These are phyloP conservation scores for Anagrus nilaparvatae DNA, from an alignment of 1,140 invertebrate genomes.

Conservation along the genomic window DNA sequence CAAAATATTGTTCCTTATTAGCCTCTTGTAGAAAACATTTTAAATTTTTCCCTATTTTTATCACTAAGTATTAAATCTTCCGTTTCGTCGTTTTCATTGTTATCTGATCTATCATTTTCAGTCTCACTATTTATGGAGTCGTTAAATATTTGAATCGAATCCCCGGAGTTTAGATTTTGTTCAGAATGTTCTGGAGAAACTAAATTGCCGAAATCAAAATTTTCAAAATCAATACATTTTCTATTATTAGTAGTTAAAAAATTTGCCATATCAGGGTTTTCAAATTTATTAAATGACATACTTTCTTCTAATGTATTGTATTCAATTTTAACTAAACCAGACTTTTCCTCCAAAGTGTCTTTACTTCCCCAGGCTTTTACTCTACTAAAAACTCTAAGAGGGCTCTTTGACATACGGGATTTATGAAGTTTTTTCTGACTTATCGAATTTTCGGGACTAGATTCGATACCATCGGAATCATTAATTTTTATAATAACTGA, in stretches of 20 bases:
- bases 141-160: slow-evolving; percentile 1
- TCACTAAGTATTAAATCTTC: too few species aligned
- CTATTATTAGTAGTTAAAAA: slow-evolving; percentile 35
- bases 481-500: slow-evolving; percentile 27
- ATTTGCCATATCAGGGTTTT: slow-evolving; percentile 22
- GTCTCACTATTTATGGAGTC: too few species aligned
- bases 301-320: slow-evolving; percentile 28
- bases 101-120: too few species aligned
- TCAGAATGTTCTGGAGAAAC: background rate
- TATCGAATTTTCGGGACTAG: slow-evolving; percentile 34
- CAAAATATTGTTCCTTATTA: too few species aligned
- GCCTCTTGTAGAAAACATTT: too few species aligned
- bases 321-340: slow-evolving; percentile 23
- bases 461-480: slow-evolving; percentile 29
- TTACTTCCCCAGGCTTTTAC: slow-evolving; percentile 35
- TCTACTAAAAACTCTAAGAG: slow-evolving; percentile 33
- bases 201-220: slow-evolving; percentile 31
- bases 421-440: slow-evolving; percentile 26
- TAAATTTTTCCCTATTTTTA: too few species aligned
- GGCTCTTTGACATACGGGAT: slow-evolving; percentile 36
- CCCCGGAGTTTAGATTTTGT: background rate
- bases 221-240: slow-evolving; percentile 39
- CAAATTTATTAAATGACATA: slow-evolving; percentile 3
- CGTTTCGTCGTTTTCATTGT: too few species aligned
- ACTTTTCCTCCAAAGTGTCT: slow-evolving; percentile 30